Conservation (phyloP, 2,113 vertebrate species). For the Charadrius vociferus region DNA sequence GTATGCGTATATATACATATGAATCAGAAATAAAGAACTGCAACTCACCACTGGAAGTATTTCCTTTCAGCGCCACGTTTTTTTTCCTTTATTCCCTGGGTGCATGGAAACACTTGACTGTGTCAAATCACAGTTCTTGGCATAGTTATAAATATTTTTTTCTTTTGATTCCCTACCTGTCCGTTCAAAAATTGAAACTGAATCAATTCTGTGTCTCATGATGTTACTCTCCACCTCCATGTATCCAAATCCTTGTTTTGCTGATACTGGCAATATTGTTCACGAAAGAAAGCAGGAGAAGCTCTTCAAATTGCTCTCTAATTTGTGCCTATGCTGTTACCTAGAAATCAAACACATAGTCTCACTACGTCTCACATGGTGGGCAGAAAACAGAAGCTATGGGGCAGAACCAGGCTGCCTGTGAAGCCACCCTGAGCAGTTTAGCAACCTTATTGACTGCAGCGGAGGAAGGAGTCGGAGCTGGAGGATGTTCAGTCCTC, state of each 20-base stretch:
- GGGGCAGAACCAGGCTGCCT: background rate
- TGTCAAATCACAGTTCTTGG: background rate
- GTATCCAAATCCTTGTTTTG: background rate
- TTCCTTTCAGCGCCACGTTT: background rate
- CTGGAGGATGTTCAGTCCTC: background rate
- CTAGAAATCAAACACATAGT: background rate
- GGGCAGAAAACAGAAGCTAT: background rate
- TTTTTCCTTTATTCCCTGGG: background rate
- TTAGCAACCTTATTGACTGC: background rate
- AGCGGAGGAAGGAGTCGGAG: background rate
- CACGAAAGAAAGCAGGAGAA: background rate
- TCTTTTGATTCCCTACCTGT: background rate
- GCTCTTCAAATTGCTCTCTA: background rate
- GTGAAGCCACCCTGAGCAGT: background rate
- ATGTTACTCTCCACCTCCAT: background rate
- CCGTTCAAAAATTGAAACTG: background rate
- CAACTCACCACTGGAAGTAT: background rate
- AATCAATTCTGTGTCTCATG: background rate
- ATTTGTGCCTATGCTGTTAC: background rate
- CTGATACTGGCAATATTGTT: background rate
- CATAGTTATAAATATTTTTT: background rate
- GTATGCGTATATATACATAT: slow-evolving; percentile 36
- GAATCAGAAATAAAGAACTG: slow-evolving; percentile 74
- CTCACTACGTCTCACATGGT: background rate
- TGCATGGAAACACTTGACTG: background rate